Evolutionary conservation across 2,888 invertebrate species (phyloP).

Genomic region (Eristalis pertinax): DNA sequence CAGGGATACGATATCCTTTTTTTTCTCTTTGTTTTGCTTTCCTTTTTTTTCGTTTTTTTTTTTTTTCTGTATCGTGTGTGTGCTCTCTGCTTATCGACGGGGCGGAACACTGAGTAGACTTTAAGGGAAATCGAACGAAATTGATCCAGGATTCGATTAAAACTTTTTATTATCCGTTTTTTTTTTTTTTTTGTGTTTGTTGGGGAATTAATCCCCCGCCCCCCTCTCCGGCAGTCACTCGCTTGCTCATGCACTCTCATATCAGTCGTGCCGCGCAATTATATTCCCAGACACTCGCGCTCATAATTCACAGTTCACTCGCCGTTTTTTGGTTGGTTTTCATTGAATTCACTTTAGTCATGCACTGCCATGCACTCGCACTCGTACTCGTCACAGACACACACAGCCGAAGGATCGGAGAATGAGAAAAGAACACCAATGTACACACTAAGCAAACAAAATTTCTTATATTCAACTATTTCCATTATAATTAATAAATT

Average conservation of each 20-base stretch:
- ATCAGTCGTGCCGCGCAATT: slow-evolving; percentile 67
- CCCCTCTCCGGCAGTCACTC: too few species aligned
- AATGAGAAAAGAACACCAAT: slow-evolving; percentile 47
- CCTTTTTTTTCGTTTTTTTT: slow-evolving; percentile 36
- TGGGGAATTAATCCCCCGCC: slow-evolving; percentile 18
- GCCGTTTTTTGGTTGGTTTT: neutral
- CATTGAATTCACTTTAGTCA: slow-evolving; percentile 54
- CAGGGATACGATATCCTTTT: slow-evolving; percentile 47
- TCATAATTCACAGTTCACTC: neutral
- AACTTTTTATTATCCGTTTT: slow-evolving; percentile 63
- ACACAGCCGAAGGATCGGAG: slow-evolving; percentile 3
- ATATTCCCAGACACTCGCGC: slow-evolving; percentile 17
- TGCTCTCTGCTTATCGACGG: too few species aligned
- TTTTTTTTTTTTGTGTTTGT: too few species aligned
- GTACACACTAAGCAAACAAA: slow-evolving; percentile 56
- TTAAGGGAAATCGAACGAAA: slow-evolving; percentile 20
- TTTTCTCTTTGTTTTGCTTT: slow-evolving; percentile 32
- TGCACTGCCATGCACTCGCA: neutral
- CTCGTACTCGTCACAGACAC: neutral
- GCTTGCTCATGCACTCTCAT: slow-evolving; percentile 6
- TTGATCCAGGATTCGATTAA: slow-evolving; percentile 69
- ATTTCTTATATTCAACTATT: slow-evolving; percentile 67
- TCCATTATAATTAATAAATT: slow-evolving; percentile 65
- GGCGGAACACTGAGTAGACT: neutral
- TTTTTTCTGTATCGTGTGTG: slow-evolving; percentile 3